These are phyloP conservation scores for Lycaon pictus DNA, from an alignment of 2,113 vertebrate species.

Conservation along the genomic window DNA sequence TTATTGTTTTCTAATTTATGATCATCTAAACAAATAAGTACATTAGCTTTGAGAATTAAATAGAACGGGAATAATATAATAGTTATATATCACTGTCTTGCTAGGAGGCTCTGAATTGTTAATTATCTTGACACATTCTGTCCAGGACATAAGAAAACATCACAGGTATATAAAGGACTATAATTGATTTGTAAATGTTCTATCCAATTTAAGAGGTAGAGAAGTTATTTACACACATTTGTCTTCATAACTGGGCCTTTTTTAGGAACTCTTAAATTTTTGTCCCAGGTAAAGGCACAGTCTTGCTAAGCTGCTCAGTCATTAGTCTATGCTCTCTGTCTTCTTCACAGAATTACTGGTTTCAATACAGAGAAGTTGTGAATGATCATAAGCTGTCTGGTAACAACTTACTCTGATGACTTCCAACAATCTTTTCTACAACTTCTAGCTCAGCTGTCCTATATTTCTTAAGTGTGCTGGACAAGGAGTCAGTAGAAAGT, in stretches of 20 bases:
- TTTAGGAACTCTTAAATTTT: not conserved
- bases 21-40: not conserved
- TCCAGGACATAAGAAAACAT: not conserved
- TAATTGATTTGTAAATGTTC: not conserved
- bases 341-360: not conserved
- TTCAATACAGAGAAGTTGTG: not conserved
- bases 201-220: not conserved
- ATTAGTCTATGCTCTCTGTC: not conserved
- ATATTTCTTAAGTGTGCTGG: not conserved
- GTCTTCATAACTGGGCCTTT: not conserved
- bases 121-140: not conserved
- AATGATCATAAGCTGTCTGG: not conserved
- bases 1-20: not conserved
- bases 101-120: not conserved
- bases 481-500: not conserved
- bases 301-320: not conserved
- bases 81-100: not conserved
- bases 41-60: not conserved
- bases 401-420: not conserved
- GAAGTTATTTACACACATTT: not conserved
- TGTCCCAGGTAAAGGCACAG: not conserved
- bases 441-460: not conserved
- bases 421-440: not conserved
- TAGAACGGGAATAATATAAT: not conserved
- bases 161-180: not conserved